A percentile compares a stretch with the other conserved stretches of the same genome.
These are phyloP conservation scores for Phorcus lineatus DNA, from an alignment of 2,888 invertebrate species.

Conservation along the genomic window DNA sequence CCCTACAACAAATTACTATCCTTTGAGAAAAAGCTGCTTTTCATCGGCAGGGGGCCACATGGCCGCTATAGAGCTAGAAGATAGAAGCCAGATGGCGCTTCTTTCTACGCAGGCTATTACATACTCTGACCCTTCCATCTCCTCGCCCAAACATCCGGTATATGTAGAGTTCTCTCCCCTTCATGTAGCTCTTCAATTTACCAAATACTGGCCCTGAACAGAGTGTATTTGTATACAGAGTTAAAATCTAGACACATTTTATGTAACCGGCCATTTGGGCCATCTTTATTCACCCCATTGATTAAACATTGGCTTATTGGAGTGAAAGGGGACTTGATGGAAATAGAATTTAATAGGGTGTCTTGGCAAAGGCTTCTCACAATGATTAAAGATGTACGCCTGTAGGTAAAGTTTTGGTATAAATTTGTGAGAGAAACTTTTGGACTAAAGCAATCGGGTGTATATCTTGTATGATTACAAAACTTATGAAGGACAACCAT, in stretches of 20 bases:
- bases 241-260: not conserved
- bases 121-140: not conserved
- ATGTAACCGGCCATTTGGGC: not conserved
- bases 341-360: not conserved
- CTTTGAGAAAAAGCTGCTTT: too few relatives aligned
- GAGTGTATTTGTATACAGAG: slow-evolving; percentile 5
- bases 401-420: too few relatives aligned
- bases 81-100: not conserved
- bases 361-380: not conserved
- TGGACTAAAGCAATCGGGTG: too few relatives aligned
- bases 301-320: not conserved
- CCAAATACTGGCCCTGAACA: not conserved
- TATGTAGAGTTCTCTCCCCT: not conserved
- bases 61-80: not conserved
- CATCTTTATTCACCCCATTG: not conserved
- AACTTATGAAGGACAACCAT: too few relatives aligned
- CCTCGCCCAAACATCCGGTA: not conserved
- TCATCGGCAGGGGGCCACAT: not conserved
- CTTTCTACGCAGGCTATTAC: not conserved
- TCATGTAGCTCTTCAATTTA: slow-evolving; percentile 13
- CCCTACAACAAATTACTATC: too few relatives aligned
- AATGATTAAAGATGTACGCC: not conserved
- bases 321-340: too few relatives aligned
- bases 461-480: too few relatives aligned
- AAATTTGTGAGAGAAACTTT: too few relatives aligned